Evolutionary conservation across 2,888 invertebrate genomes (phyloP).

Genomic region (Mellilla xanthometata): DNA sequence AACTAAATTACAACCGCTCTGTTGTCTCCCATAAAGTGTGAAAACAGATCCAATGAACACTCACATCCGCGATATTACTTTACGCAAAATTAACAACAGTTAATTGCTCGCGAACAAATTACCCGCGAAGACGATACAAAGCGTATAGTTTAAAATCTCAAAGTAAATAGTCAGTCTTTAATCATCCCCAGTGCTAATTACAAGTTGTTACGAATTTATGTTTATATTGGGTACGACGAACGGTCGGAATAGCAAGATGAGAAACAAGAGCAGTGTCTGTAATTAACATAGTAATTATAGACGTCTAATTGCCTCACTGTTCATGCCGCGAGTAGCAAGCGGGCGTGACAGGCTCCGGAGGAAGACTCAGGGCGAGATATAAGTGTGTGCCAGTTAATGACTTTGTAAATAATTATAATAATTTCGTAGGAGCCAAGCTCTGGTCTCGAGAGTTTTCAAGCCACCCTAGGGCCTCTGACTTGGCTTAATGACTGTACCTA

Average conservation of each 20-base stretch:
- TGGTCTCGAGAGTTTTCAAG: no score
- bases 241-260: conserved; percentile 66
- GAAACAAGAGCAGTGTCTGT: conserved; percentile 72
- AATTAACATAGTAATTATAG: conserved; percentile 81
- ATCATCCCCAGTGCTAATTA: conserved; percentile 64
- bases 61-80: conserved; percentile 4
- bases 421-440: no score
- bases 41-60: conserved; percentile 16
- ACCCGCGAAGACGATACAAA: conserved; percentile 7
- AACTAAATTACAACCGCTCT: conserved; percentile 15
- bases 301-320: conserved; percentile 75
- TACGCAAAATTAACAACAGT: conserved; percentile 16
- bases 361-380: conserved; percentile 26
- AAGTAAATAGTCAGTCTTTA: conserved; percentile 49
- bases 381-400: conserved; percentile 11
- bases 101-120: conserved; percentile 21
- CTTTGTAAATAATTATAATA: no score
- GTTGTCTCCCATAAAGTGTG: conserved; percentile 16
- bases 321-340: conserved; percentile 75
- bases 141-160: conserved; percentile 28
- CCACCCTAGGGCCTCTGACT: no score
- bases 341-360: conserved; percentile 61
- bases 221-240: conserved; percentile 71
- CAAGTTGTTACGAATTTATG: conserved; percentile 63
- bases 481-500: no score